A percentile compares a stretch with the other conserved stretches of the same genome.
These are phyloP conservation scores for Hyposoter dolosus DNA, from an alignment of 2,888 invertebrate species.

Conservation along the genomic window DNA sequence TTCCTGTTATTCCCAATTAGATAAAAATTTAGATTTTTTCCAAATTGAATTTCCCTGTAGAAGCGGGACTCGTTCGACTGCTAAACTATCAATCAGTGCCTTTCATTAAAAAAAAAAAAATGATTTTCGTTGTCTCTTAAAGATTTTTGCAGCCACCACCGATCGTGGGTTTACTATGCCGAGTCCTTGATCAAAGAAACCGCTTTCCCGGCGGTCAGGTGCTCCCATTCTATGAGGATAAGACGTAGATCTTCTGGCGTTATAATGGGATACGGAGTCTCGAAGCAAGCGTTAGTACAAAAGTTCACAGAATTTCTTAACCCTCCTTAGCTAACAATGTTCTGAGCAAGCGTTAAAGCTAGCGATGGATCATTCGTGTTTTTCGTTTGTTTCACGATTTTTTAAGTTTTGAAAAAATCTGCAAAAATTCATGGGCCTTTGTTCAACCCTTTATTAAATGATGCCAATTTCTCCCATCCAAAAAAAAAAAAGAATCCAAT, in stretches of 20 bases:
- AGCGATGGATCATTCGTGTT: too few species aligned
- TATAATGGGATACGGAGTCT: conserved; percentile 78
- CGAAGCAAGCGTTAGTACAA: conserved; percentile 74
- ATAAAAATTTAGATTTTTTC: too few species aligned
- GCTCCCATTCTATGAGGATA: conserved; percentile 42
- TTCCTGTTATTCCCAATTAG: too few species aligned
- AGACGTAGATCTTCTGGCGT: conserved; percentile 7
- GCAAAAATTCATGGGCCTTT: too few species aligned
- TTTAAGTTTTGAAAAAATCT: too few species aligned
- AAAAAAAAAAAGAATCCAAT: too few species aligned
- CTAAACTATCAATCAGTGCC: too few species aligned
- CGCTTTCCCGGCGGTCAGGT: conserved; percentile 80
- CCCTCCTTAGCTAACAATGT: not conserved
- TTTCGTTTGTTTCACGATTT: too few species aligned
- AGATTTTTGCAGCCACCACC: conserved; percentile 86
- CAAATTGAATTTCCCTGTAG: too few species aligned
- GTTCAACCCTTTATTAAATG: too few species aligned
- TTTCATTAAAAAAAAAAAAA: not conserved
- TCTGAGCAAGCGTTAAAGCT: not conserved
- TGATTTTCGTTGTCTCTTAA: conserved; percentile 45
- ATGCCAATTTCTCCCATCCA: too few species aligned
- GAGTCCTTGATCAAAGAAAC: conserved; percentile 84
- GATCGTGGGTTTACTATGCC: conserved; percentile 85
- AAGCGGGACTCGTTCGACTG: too few species aligned
- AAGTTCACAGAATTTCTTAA: conserved; percentile 9